phyloP scores from a whole-genome alignment of 37 sponge, comb jelly and placozoan species.

The Petrosia ficiformis region DNA sequence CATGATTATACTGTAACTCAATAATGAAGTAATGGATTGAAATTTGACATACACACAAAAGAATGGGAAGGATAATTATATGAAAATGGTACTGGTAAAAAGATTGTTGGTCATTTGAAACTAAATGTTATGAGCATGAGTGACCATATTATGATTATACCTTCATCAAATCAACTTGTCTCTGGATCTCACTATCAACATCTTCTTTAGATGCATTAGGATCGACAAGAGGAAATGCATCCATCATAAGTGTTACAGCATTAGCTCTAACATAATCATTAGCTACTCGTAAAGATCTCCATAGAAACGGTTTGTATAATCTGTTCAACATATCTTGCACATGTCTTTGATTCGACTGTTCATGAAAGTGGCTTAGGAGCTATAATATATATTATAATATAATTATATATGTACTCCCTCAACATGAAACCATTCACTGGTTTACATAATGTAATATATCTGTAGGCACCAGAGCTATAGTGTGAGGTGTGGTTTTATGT shows the following conservation, averaged over 20 bases:
- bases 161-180: slow-evolving; percentile 75
- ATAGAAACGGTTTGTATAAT: slow-evolving; percentile 79
- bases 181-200: slow-evolving; percentile 60
- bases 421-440: neutral
- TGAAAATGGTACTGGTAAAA: too few relatives aligned
- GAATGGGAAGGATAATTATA: too few relatives aligned
- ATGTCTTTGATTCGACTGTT: slow-evolving; percentile 46
- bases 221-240: slow-evolving; percentile 83
- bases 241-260: slow-evolving; percentile 64
- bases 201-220: slow-evolving; percentile 48
- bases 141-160: slow-evolving; percentile 46
- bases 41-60: too few relatives aligned
- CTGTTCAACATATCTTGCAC: slow-evolving; percentile 67
- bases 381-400: neutral
- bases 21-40: too few relatives aligned
- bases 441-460: neutral
- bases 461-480: too few relatives aligned
- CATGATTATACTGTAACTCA: too few relatives aligned
- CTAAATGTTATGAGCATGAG: too few relatives aligned
- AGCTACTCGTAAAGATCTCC: slow-evolving; percentile 87
- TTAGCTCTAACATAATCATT: slow-evolving; percentile 73
- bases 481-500: too few relatives aligned
- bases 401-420: slow-evolving; percentile 3
- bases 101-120: too few relatives aligned
- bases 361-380: slow-evolving; percentile 60